A percentile compares a stretch with the other conserved stretches of the same genome.
phyloP scores from a whole-genome alignment of 2,888 invertebrate species.

The Ephialtes manifestator region DNA sequence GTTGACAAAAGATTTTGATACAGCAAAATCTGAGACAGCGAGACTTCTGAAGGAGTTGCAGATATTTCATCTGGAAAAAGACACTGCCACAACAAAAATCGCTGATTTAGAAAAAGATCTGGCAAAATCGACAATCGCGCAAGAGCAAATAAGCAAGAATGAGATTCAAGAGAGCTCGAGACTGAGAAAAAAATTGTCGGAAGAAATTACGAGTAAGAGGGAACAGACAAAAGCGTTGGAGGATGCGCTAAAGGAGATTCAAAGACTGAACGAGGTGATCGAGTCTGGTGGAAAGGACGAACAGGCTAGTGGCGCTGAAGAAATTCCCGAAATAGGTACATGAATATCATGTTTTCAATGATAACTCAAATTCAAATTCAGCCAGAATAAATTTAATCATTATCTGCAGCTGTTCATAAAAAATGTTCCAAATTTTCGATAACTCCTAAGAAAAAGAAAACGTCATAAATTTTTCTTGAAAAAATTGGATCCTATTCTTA shows the following conservation, averaged over 20 bases:
- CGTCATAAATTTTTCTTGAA: too few relatives aligned
- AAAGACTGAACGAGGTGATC: constrained; percentile 79
- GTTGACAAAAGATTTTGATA: constrained; percentile 73
- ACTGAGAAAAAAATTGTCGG: constrained; percentile 75
- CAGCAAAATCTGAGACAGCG: constrained; percentile 75
- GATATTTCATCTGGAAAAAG: constrained; percentile 76
- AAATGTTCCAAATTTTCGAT: neutral
- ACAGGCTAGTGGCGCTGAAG: constrained; percentile 28
- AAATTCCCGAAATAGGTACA: constrained; percentile 64
- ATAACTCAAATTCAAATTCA: neutral
- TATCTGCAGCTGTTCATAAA: neutral
- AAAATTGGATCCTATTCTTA: too few relatives aligned
- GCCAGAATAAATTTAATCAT: neutral
- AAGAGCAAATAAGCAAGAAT: constrained; percentile 71
- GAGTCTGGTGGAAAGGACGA: constrained; percentile 71
- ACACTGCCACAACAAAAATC: constrained; percentile 76
- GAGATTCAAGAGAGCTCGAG: constrained; percentile 74
- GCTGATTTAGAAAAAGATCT: constrained; percentile 78
- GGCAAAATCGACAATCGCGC: constrained; percentile 71
- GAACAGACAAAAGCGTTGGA: constrained; percentile 77
- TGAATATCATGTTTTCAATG: neutral
- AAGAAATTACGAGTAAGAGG: constrained; percentile 77
- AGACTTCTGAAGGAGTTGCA: constrained; percentile 78
- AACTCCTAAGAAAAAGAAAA: neutral
- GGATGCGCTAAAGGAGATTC: constrained; percentile 78